Conservation (phyloP, 1,140 invertebrate genomes). For the Brachionus sp. region DNA sequence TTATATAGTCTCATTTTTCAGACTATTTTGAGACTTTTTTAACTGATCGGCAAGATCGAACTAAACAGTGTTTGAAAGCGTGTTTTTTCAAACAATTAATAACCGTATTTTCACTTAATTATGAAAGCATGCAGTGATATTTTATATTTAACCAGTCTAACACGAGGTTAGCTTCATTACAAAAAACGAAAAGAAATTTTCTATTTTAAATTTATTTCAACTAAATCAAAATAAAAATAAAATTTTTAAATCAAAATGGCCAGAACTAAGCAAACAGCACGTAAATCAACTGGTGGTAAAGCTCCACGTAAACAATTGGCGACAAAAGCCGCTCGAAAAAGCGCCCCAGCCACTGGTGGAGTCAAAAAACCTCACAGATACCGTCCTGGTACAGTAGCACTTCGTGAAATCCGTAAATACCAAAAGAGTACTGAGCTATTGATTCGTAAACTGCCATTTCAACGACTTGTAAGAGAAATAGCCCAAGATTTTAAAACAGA, state of each 20-base stretch:
- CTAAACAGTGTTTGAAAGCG: neutral
- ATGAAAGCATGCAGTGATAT: neutral
- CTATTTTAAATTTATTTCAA: neutral
- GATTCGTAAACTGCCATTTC: conserved; percentile 78
- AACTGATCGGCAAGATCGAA: neutral
- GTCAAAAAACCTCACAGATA: conserved; percentile 63
- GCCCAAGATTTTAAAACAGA: conserved; percentile 72
- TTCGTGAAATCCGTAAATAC: conserved; percentile 79
- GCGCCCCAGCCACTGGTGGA: conserved; percentile 62
- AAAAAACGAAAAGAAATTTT: neutral
- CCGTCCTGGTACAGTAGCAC: conserved; percentile 75
- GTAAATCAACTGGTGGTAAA: conserved; percentile 64
- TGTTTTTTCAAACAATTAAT: neutral
- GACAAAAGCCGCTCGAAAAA: conserved; percentile 66
- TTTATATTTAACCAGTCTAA: neutral
- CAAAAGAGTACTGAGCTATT: conserved; percentile 77
- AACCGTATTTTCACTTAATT: neutral
- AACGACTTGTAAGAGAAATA: conserved; percentile 78
- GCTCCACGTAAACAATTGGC: conserved; percentile 62
- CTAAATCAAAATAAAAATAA: neutral
- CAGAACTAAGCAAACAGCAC: conserved; percentile 79
- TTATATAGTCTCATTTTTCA: too few species aligned
- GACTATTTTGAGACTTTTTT: neutral
- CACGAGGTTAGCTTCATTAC: neutral
- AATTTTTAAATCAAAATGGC: conserved; percentile 52